Base-by-base conservation (phyloP, 2,797 vertebrate species). In the Momotus momota region DNA sequence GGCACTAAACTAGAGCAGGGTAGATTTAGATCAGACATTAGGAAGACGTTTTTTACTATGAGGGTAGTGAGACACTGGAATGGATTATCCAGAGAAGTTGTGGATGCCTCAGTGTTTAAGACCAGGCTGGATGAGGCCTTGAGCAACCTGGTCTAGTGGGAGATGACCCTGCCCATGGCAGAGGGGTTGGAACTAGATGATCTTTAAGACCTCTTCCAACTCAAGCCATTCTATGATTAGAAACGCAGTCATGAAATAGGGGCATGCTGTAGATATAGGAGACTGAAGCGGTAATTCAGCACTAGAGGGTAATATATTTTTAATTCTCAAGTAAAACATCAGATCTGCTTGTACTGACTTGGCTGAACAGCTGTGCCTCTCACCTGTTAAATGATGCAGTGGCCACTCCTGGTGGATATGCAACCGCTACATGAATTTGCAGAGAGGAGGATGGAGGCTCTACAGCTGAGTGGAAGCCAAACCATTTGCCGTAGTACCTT, bases 381-480 rank as follows among this genome's bases (percentile, higher is more conserved):
- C 33, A 10, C n/a, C 19, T 41, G 6, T 60, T 82, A 41, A 40
- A 11, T 10, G 12, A 11, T 29, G 5, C 14, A 11, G 8, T 51
- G 52, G 22, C n/a, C 35, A 12, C 38, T 64, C 10, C 54, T 75
- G 61, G 23, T 69, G 35, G 43, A 41, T 64, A 2, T 21, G 46
- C 5, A 43, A 2, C 9, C 0, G 0, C 40, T 31, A 26, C 2
- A 1, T 54, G 77, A 31, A 31, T 90, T 55, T 51, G 26, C 65
- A 81, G 57, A 14, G 51, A 40, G 27, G 23, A 6, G 26, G 20
- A 8, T 1, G 3, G 54, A 23, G 6, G 31, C 66, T 52, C 9
- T 82, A 16, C n/a, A 82, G 73, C 78, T 41, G 35, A 38, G 52
- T 27, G 62, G 20, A 52, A 72, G 15, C 58, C 41, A 7, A 33